Conservation (phyloP, 2,888 invertebrate genomes). For the Eupithecia exiguata region DNA sequence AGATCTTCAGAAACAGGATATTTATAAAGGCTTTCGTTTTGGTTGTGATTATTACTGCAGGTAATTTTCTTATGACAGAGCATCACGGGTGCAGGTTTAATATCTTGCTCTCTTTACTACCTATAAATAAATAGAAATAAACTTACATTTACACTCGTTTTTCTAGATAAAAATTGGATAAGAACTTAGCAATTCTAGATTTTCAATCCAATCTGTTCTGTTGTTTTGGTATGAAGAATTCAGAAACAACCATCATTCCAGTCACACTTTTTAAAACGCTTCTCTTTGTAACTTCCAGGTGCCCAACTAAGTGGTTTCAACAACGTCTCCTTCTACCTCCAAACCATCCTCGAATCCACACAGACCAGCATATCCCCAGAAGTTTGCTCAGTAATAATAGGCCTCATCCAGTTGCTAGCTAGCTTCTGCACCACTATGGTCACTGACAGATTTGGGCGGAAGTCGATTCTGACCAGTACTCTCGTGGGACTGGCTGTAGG, state of each 20-base stretch:
- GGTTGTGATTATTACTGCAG: slow-evolving; percentile 28
- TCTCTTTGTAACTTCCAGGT: slow-evolving; percentile 7
- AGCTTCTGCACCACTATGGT: slow-evolving; percentile 56
- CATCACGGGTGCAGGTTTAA: too few species aligned
- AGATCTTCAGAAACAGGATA: slow-evolving; percentile 44
- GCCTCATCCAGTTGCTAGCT: slow-evolving; percentile 60
- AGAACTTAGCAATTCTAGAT: too few species aligned
- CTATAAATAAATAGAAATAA: too few species aligned
- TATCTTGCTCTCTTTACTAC: too few species aligned
- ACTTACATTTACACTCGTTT: too few species aligned
- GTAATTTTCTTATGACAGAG: neutral
- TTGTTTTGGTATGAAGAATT: too few species aligned
- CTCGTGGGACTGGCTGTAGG: slow-evolving; percentile 54
- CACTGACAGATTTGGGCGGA: slow-evolving; percentile 60
- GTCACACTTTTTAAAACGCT: neutral
- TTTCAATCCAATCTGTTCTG: too few species aligned
- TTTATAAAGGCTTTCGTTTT: slow-evolving; percentile 54
- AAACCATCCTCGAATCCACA: slow-evolving; percentile 64
- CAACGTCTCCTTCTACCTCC: slow-evolving; percentile 63
- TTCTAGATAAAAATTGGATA: too few species aligned
- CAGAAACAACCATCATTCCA: too few species aligned
- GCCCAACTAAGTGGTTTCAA: slow-evolving; percentile 61
- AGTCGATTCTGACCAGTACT: slow-evolving; percentile 51
- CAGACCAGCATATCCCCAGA: slow-evolving; percentile 61
- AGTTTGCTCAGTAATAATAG: slow-evolving; percentile 62